A percentile compares a stretch with the other conserved stretches of the same genome.
Evolutionary conservation across 2,797 vertebrate species (phyloP).

Genomic region (Peromyscus eremicus): DNA sequence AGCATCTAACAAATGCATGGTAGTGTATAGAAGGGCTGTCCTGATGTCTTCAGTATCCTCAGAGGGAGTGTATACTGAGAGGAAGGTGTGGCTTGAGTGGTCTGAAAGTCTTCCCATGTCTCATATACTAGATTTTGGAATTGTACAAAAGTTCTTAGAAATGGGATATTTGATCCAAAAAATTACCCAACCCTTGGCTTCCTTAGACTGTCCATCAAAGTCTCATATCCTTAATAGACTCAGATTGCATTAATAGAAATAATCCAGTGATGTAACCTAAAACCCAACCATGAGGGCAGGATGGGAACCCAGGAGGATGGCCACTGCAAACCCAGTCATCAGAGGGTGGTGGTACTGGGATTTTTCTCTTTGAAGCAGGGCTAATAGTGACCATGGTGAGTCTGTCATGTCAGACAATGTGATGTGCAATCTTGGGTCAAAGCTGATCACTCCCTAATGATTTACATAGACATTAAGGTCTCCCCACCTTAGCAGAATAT

Average conservation of each 20-base stretch:
- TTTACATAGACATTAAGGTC: neutral
- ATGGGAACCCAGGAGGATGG: neutral
- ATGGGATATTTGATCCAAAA: neutral
- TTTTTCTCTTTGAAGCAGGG: neutral
- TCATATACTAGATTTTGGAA: neutral
- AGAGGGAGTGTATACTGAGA: neutral
- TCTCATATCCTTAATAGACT: rapidly evolving
- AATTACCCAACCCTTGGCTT: neutral
- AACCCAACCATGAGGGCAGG: neutral
- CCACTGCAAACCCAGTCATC: neutral
- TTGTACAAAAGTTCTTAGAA: neutral
- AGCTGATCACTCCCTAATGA: neutral
- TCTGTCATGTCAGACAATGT: neutral
- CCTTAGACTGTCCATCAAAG: neutral
- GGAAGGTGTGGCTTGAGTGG: neutral
- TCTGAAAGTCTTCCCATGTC: neutral
- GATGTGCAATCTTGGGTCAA: neutral
- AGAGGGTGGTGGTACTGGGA: rapidly evolving
- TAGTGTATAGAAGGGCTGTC: neutral
- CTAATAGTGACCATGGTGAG: neutral
- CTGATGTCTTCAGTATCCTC: neutral
- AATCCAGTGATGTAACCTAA: neutral
- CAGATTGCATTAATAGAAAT: neutral
- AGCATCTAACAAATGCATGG: rapidly evolving
- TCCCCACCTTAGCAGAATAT: neutral